Base-by-base conservation (phyloP, 2,888 invertebrate genomes). In the Brachyptera putata region DNA sequence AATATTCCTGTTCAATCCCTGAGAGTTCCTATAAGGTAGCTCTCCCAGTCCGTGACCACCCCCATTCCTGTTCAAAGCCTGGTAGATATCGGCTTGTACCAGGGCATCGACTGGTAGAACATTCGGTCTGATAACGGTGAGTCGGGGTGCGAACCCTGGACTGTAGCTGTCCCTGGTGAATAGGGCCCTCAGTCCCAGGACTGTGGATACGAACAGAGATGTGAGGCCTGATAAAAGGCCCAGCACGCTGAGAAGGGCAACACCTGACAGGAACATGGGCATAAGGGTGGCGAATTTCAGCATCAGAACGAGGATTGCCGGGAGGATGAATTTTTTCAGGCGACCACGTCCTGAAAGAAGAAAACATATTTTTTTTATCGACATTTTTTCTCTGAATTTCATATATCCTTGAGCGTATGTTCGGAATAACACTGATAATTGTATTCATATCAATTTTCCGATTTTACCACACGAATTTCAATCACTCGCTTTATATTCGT, bases 221-320 rank as follows among this genome's bases (percentile, higher is more conserved):
- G 83, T 75, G 46, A 84, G 69, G 53, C 85, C 83, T 26, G 82
- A 79, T 61, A 82, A 83, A 57, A 86, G 75, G 58, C 84, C 84
- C 72, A 84, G 85, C 67, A 85, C 78, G 7, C 85, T 82, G 53
- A 85, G 77, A 63, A 85, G 72, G n/a, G 81, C 81, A 48, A 86
- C 78, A 60, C 80, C 70, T 22, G 81, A 79, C 64, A 86, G 76
- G 48, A 84, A 71, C 24, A 84, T 76, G 26, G 85, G 84, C 56
- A 85, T 71, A 48, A 84, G 74, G 34, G 85, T 75, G 39, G 80
- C 76, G 56, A 82, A 79, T 71, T 85, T 85, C 67, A 86, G 70
- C 70, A 83, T 83, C 69, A 86, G 70, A 21, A 80, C 77, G 66
- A 86, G 71, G 22, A 86, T 74, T 55, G 85, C 70, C n/a, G 86